Evolutionary conservation across 2,113 vertebrate species (phyloP).

Genomic region (Sclerurus mexicanus): DNA sequence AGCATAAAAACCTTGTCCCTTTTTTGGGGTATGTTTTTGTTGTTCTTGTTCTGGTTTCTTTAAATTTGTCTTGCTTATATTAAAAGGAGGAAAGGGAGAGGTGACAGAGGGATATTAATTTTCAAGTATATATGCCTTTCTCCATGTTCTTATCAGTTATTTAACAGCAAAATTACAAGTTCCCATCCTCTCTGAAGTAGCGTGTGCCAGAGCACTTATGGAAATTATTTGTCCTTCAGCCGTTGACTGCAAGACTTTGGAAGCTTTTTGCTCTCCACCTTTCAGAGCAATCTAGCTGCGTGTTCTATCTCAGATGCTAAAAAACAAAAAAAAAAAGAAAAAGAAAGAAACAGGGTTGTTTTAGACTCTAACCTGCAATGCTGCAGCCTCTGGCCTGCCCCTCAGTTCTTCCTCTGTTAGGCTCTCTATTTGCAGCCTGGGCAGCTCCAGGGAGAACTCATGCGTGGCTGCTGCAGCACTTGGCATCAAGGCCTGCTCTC

Average conservation of each 20-base stretch:
- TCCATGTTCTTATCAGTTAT: neutral
- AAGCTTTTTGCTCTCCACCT: slow-evolving; percentile 34
- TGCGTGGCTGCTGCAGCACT: slow-evolving; percentile 73
- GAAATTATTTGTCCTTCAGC: slow-evolving; percentile 40
- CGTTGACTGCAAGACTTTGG: slow-evolving; percentile 31
- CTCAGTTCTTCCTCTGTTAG: slow-evolving; percentile 68
- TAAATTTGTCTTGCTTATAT: neutral
- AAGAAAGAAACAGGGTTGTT: slow-evolving; percentile 8
- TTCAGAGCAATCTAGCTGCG: slow-evolving; percentile 21
- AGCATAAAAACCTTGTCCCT: neutral
- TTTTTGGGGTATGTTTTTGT: neutral
- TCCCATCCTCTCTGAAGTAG: neutral
- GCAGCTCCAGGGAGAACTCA: slow-evolving; percentile 80
- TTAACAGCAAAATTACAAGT: neutral
- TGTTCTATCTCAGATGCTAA: slow-evolving; percentile 3
- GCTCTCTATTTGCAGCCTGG: slow-evolving; percentile 80
- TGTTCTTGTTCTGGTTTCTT: neutral
- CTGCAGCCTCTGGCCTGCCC: slow-evolving; percentile 72
- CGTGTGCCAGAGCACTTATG: neutral
- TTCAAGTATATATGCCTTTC: neutral
- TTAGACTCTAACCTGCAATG: slow-evolving; percentile 78
- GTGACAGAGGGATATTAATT: neutral
- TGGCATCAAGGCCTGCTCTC: slow-evolving; percentile 87
- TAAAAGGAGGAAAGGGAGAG: rapidly evolving
- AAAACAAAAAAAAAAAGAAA: slow-evolving; percentile 7